A percentile compares a stretch with the other conserved stretches of the same genome.
These are phyloP conservation scores for Micropoecilia bifurca DNA, from an alignment of 2,797 vertebrate genomes.

Conservation along the genomic window DNA sequence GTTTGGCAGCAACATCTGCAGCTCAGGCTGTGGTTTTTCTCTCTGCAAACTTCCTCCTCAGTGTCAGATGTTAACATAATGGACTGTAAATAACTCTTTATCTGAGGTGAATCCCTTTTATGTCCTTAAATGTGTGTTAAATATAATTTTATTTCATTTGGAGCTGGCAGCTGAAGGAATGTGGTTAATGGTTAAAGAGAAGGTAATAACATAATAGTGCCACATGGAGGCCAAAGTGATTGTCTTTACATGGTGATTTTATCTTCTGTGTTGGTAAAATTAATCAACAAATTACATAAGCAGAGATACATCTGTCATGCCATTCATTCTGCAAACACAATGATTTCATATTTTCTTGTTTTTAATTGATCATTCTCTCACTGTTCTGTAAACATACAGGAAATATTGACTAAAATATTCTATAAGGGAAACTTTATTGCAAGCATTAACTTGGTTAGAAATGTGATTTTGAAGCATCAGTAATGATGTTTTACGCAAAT, in stretches of 20 bases:
- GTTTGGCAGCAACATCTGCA: background rate
- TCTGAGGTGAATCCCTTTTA: background rate
- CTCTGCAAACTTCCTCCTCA: background rate
- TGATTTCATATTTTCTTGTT: background rate
- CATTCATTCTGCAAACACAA: background rate
- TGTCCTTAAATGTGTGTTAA: background rate
- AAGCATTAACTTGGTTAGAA: background rate
- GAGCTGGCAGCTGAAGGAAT: background rate
- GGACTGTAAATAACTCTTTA: background rate
- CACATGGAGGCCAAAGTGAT: background rate
- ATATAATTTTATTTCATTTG: background rate
- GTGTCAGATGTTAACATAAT: background rate
- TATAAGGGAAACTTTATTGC: background rate
- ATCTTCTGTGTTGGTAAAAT: background rate
- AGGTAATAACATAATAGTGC: background rate
- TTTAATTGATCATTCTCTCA: background rate
- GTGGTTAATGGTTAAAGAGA: constrained; percentile 15
- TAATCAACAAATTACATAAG: background rate
- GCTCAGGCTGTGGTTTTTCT: background rate
- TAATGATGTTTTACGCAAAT: background rate
- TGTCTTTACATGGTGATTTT: background rate
- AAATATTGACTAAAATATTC: background rate
- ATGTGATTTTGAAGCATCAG: background rate
- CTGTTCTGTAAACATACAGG: background rate
- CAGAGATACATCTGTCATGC: background rate